Evolutionary conservation across 2,888 invertebrate species (phyloP).

Genomic region (Reticulitermes lucifugus): DNA sequence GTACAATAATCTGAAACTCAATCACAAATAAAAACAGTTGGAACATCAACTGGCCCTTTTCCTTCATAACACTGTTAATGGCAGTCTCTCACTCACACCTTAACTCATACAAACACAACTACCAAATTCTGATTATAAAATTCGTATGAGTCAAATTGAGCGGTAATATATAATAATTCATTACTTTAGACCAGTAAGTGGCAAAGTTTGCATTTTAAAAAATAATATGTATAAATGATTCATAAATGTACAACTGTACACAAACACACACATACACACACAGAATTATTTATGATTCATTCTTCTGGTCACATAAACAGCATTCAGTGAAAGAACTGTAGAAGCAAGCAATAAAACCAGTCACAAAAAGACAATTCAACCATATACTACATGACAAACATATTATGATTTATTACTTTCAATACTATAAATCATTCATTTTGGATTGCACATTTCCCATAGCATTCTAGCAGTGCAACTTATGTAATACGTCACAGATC

Average conservation of each 20-base stretch:
- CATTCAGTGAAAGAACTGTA: background rate
- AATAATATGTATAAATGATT: slow-evolving; percentile 25
- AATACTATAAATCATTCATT: background rate
- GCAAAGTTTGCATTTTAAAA: slow-evolving; percentile 16
- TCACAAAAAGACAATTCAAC: background rate
- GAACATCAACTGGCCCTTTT: slow-evolving; percentile 10
- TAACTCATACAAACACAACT: slow-evolving; percentile 10
- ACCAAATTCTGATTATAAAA: slow-evolving; percentile 34
- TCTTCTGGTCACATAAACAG: slow-evolving; percentile 23
- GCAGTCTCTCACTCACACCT: background rate
- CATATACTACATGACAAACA: background rate
- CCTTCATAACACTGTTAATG: background rate
- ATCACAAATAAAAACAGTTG: background rate
- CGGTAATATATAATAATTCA: slow-evolving; percentile 26
- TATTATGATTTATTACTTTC: slow-evolving; percentile 8
- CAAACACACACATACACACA: background rate
- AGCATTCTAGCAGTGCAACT: background rate
- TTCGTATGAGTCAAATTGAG: slow-evolving; percentile 33
- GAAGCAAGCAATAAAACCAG: slow-evolving; percentile 4
- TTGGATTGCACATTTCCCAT: slow-evolving; percentile 39
- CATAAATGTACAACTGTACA: slow-evolving; percentile 26
- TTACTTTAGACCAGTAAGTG: slow-evolving; percentile 20
- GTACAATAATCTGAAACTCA: background rate
- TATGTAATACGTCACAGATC: too few relatives aligned
- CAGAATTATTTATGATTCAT: background rate